phyloP scores from a whole-genome alignment of 1,140 invertebrate genomes.

The Drosophila burlai region DNA sequence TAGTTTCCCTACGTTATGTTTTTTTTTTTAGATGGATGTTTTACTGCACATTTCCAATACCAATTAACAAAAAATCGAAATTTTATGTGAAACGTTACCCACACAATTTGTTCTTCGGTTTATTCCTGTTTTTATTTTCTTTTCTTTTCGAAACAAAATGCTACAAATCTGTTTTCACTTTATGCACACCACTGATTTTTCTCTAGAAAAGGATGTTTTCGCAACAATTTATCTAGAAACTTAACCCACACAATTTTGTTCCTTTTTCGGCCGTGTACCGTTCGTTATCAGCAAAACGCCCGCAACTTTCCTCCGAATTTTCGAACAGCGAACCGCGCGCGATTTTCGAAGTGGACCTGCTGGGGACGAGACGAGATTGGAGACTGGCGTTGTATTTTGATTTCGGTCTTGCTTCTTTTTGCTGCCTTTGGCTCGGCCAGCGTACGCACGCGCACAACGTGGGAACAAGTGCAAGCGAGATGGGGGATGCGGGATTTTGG shows the following conservation, averaged over 20 bases:
- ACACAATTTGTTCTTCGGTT: constrained; percentile 27
- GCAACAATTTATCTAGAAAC: constrained; percentile 1
- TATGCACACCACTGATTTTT: constrained; percentile 7
- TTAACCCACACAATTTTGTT: constrained; percentile 10
- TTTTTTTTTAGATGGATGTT: too few species aligned
- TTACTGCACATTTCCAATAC: background rate
- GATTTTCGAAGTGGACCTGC: constrained; percentile 64
- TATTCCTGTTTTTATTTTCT: background rate
- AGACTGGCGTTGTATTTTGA: constrained; percentile 61
- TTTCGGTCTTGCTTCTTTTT: constrained; percentile 23
- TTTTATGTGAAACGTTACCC: constrained; percentile 12
- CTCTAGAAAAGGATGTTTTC: background rate
- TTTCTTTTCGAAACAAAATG: background rate
- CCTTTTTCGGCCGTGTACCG: background rate
- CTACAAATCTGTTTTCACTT: constrained; percentile 55
- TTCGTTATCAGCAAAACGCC: constrained; percentile 25
- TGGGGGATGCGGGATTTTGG: background rate
- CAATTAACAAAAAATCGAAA: background rate
- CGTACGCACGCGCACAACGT: constrained; percentile 51
- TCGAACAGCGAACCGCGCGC: constrained; percentile 20
- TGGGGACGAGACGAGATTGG: constrained; percentile 62
- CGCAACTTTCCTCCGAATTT: constrained; percentile 39
- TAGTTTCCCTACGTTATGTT: background rate
- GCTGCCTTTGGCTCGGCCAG: constrained; percentile 25
- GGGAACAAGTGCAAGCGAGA: constrained; percentile 31